phyloP scores from a whole-genome alignment of 2,888 invertebrate genomes.

The Cerastis rubricosa region DNA sequence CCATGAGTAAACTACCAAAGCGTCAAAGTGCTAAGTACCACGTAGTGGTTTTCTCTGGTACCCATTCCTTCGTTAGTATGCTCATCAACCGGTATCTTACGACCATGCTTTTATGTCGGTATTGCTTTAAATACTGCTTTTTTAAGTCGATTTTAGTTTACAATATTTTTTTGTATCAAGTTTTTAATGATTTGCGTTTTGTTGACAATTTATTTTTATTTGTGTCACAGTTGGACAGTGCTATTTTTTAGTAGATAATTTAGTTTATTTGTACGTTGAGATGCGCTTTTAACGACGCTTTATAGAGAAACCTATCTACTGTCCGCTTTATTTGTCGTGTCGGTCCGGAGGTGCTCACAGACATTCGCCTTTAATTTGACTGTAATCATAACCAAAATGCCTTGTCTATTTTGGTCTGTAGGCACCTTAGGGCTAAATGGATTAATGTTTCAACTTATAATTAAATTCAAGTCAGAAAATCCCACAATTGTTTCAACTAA shows the following conservation, averaged over 20 bases:
- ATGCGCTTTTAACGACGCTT: slow-evolving; percentile 43
- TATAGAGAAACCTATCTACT: slow-evolving; percentile 41
- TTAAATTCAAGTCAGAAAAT: background rate
- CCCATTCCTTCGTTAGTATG: slow-evolving; percentile 30
- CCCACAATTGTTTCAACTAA: background rate
- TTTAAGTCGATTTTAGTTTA: background rate
- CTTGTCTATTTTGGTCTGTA: background rate
- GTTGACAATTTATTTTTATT: background rate
- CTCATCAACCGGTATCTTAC: slow-evolving; percentile 15
- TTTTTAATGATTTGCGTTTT: slow-evolving; percentile 20
- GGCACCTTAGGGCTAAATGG: slow-evolving; percentile 9
- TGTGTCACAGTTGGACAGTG: background rate
- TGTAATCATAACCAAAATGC: background rate
- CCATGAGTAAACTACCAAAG: background rate
- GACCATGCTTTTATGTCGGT: slow-evolving; percentile 17
- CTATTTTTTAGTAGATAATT: slow-evolving; percentile 25
- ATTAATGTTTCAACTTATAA: background rate
- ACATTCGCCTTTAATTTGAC: background rate
- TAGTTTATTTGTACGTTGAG: slow-evolving; percentile 15
- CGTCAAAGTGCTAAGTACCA: background rate
- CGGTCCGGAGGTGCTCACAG: slow-evolving; percentile 26
- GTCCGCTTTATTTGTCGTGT: slow-evolving; percentile 22
- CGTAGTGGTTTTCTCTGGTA: slow-evolving; percentile 12
- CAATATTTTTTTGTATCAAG: background rate
- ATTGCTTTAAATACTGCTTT: slow-evolving; percentile 5